phyloP scores from a whole-genome alignment of 1,140 invertebrate genomes.

The Solen grandis region DNA sequence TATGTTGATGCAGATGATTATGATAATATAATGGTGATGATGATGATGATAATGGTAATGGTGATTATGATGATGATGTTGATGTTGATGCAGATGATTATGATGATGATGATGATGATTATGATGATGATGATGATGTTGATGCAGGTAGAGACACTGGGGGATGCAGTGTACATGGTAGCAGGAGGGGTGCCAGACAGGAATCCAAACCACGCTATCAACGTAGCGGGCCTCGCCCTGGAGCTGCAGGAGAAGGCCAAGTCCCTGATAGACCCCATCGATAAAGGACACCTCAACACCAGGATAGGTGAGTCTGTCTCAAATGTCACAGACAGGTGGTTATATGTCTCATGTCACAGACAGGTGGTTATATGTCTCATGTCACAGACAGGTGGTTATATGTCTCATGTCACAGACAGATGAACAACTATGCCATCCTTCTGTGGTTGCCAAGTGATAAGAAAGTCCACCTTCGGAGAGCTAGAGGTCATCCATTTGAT shows the following conservation, averaged over 20 bases:
- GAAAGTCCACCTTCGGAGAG: background rate
- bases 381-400: too few relatives aligned
- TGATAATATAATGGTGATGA: too few relatives aligned
- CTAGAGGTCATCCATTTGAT: background rate
- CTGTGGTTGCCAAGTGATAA: background rate
- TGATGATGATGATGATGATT: too few relatives aligned
- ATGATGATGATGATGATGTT: too few relatives aligned
- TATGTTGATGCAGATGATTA: too few relatives aligned
- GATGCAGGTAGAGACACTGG: conserved; percentile 85
- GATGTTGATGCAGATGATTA: too few relatives aligned
- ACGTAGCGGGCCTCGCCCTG: conserved; percentile 73
- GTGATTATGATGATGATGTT: too few relatives aligned
- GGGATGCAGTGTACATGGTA: conserved; percentile 79
- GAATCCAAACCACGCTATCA: conserved; percentile 68
- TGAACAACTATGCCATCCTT: background rate
- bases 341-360: background rate
- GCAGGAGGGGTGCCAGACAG: conserved; percentile 83
- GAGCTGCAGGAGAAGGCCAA: conserved; percentile 70
- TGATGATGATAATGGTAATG: too few relatives aligned
- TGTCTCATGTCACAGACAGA: too few relatives aligned
- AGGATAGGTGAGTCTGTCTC: conserved; percentile 65
- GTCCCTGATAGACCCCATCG: conserved; percentile 67
- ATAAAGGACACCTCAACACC: conserved; percentile 62
- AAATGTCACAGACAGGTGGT: background rate
- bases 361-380: too few relatives aligned